Conservation (phyloP, 1,140 invertebrate species). For the Marisa cornuarietis region DNA sequence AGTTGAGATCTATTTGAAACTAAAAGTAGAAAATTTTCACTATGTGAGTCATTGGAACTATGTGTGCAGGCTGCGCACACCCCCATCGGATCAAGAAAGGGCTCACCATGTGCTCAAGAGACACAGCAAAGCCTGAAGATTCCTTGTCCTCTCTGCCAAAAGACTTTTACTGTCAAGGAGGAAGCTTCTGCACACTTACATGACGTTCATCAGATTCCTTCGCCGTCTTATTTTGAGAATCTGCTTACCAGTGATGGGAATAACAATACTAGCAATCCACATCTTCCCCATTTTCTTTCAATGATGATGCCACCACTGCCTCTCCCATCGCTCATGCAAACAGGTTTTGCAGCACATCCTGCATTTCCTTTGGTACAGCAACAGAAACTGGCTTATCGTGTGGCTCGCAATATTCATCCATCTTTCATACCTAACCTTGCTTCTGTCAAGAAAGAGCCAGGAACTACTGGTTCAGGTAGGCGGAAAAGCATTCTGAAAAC, state of each 20-base stretch:
- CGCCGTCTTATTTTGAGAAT: not conserved
- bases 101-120: too few relatives aligned
- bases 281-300: not conserved
- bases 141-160: slow-evolving; percentile 17
- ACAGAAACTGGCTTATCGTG: slow-evolving; percentile 9
- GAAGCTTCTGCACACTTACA: not conserved
- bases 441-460: slow-evolving; percentile 13
- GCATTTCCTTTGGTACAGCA: slow-evolving; percentile 5
- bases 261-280: slow-evolving; percentile 11
- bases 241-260: slow-evolving; percentile 12
- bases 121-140: not conserved
- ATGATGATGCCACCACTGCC: not conserved
- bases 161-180: slow-evolving; percentile 8
- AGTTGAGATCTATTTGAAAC: too few relatives aligned
- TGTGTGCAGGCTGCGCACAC: too few relatives aligned
- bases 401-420: not conserved
- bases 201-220: slow-evolving; percentile 12
- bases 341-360: slow-evolving; percentile 5
- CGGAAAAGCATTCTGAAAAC: too few relatives aligned
- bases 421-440: not conserved
- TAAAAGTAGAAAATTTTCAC: too few relatives aligned
- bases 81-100: too few relatives aligned
- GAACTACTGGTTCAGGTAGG: not conserved
- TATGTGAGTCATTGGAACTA: too few relatives aligned
- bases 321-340: slow-evolving; percentile 1